Evolutionary conservation across 2,888 invertebrate species (phyloP), one percentile per base, ranked within the genome.

Genomic region (Cephus nigrinus): DNA sequence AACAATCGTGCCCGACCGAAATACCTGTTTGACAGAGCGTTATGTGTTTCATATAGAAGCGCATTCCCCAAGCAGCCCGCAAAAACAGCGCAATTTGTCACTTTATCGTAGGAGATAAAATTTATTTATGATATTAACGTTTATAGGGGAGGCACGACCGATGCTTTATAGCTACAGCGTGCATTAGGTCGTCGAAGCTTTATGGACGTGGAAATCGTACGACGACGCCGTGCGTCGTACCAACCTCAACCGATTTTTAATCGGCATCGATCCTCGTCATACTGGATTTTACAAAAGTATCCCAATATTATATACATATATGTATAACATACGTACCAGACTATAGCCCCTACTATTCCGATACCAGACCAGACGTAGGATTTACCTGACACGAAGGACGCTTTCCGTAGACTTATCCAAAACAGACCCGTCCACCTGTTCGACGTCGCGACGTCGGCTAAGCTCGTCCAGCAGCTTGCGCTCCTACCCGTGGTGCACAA

Each of bases 51-150:
- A 9, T 23, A 55, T 55, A 55, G 23, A 23, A 23, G 1, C 55
- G 55, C 55, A 55, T 23, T 55, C 55, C 55, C 55, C 55, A 55
- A 55, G 55, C 55, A 23, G 23, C 1, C 23, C 23, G 55, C 55
- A 86, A 78, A 83, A 80, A 80, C 55, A 76, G 74, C 81, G 73
- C 82, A 79, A 85, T 84, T 86, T 84, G 84, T 84, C 82, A 81
- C 82, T 80, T 83, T 76, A 33, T 74, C 73, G 35, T 69, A 4
- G 34, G n/a, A 74, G 77, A 77, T 74, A 77, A 77, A 77, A 77
- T 74, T 77, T 77, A 77, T 77, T 77, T 77, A 75, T 69, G 77
- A 77, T 74, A 75, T 77, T 74, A 76, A 76, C 76, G 73, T 73
- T 73, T 69, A 76, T 76, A 76, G 34, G 12, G 30, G 40, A 36